Evolutionary conservation across 2,888 invertebrate genomes (phyloP).

Genomic region (Drosophila mettleri): DNA sequence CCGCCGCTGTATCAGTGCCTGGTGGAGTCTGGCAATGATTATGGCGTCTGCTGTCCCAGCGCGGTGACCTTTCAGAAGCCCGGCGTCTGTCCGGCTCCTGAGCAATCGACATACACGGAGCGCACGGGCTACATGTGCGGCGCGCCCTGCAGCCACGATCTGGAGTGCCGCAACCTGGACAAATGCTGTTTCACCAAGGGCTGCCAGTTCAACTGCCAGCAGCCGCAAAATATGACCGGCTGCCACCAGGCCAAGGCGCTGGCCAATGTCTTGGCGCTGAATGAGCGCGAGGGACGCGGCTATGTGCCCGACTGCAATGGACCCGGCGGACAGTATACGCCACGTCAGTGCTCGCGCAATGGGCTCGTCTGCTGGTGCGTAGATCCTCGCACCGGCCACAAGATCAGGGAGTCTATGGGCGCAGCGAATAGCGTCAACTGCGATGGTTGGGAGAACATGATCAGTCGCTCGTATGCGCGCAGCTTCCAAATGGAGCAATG

Average conservation of each 20-base stretch:
- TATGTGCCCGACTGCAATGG: constrained; percentile 93
- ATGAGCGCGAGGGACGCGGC: constrained; percentile 92
- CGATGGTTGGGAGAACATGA: constrained; percentile 84
- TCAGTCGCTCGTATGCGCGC: constrained; percentile 85
- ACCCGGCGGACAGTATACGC: constrained; percentile 89
- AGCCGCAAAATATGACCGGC: constrained; percentile 91
- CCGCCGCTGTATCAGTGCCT: constrained; percentile 93
- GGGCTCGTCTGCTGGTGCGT: constrained; percentile 96
- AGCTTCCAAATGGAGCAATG: constrained; percentile 87
- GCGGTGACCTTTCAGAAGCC: constrained; percentile 91
- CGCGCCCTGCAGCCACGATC: constrained; percentile 90
- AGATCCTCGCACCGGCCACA: constrained; percentile 90
- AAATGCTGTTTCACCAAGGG: constrained; percentile 92
- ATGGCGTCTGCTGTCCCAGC: constrained; percentile 94
- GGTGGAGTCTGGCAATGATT: constrained; percentile 92
- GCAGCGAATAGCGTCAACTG: constrained; percentile 90
- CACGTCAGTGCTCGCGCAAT: constrained; percentile 93
- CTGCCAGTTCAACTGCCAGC: constrained; percentile 90
- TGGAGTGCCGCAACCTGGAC: constrained; percentile 92
- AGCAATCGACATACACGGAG: constrained; percentile 83
- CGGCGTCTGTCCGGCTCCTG: constrained; percentile 89
- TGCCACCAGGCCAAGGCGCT: constrained; percentile 92
- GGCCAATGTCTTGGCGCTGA: constrained; percentile 91
- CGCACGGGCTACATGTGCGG: constrained; percentile 86
- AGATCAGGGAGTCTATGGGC: constrained; percentile 92